Evolutionary conservation across 2,888 invertebrate species (phyloP).

Genomic region (Sarcophaga carnaria): DNA sequence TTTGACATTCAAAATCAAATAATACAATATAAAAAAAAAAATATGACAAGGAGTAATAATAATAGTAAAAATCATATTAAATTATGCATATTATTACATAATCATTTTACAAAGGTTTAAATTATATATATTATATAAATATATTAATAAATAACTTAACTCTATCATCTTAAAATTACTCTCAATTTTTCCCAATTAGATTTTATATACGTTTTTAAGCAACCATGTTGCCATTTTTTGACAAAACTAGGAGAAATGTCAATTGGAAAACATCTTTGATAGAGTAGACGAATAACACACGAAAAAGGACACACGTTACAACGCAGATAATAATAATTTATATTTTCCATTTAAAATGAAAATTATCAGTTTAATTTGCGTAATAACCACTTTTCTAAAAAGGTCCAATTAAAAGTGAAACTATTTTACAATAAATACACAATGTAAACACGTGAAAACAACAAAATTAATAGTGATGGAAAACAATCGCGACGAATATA

Average conservation of each 20-base stretch:
- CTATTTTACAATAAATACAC: slow-evolving; percentile 19
- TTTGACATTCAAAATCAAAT: too few relatives aligned
- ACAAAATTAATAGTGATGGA: slow-evolving; percentile 40
- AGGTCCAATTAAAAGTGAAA: slow-evolving; percentile 45
- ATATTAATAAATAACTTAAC: too few relatives aligned
- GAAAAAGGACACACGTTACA: slow-evolving; percentile 70
- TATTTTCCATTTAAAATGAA: slow-evolving; percentile 71
- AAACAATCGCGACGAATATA: slow-evolving; percentile 40
- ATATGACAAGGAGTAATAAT: too few relatives aligned
- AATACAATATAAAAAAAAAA: too few relatives aligned
- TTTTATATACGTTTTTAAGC: background rate
- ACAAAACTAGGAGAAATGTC: slow-evolving; percentile 42
- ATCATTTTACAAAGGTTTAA: too few relatives aligned
- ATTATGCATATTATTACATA: too few relatives aligned
- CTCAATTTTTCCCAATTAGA: background rate
- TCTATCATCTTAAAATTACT: background rate
- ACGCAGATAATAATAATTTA: slow-evolving; percentile 74
- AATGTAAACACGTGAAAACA: slow-evolving; percentile 44
- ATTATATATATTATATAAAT: too few relatives aligned
- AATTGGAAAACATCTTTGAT: slow-evolving; percentile 48
- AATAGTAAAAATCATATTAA: too few relatives aligned
- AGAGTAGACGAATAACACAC: slow-evolving; percentile 43
- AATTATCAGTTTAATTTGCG: slow-evolving; percentile 73
- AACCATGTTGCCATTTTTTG: slow-evolving; percentile 3
- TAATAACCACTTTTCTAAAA: slow-evolving; percentile 72